Conservation (phyloP, 2,797 vertebrate genomes). For the Poeciliopsis gracilis region DNA sequence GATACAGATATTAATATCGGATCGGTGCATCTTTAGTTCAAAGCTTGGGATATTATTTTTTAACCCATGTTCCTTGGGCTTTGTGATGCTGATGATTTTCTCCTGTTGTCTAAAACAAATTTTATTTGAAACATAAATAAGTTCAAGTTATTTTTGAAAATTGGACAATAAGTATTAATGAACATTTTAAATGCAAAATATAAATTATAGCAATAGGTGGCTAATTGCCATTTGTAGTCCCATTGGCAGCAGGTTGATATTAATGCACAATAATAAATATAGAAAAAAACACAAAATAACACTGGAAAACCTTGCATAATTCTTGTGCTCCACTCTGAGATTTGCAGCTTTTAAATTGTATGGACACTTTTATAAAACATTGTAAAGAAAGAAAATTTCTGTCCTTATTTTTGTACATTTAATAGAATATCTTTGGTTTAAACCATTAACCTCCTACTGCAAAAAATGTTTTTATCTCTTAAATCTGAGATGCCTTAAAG, state of each 20-base stretch:
- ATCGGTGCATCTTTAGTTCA: neutral
- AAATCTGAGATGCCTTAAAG: constrained; percentile 46
- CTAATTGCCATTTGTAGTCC: too few relatives aligned
- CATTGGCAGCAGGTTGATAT: too few relatives aligned
- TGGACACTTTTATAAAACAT: neutral
- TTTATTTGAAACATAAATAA: neutral
- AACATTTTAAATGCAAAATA: too few relatives aligned
- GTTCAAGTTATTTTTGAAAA: too few relatives aligned
- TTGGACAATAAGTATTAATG: too few relatives aligned
- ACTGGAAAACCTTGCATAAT: neutral
- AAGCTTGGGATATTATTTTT: neutral
- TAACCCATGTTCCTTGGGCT: neutral
- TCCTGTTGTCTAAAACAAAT: neutral
- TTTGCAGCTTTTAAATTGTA: neutral
- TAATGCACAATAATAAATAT: too few relatives aligned
- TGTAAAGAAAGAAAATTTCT: neutral
- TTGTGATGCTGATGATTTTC: neutral
- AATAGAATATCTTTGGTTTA: neutral
- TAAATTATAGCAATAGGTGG: too few relatives aligned
- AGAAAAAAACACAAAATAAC: too few relatives aligned
- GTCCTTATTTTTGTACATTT: neutral
- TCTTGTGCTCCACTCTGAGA: neutral
- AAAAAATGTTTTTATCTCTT: constrained; percentile 50
- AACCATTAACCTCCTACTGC: constrained; percentile 12
- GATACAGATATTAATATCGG: too few relatives aligned